Evolutionary conservation across 2,113 vertebrate species (phyloP), one percentile per base, ranked within the genome.

Genomic region (Sinocyclocheilus maitianheensis): DNA sequence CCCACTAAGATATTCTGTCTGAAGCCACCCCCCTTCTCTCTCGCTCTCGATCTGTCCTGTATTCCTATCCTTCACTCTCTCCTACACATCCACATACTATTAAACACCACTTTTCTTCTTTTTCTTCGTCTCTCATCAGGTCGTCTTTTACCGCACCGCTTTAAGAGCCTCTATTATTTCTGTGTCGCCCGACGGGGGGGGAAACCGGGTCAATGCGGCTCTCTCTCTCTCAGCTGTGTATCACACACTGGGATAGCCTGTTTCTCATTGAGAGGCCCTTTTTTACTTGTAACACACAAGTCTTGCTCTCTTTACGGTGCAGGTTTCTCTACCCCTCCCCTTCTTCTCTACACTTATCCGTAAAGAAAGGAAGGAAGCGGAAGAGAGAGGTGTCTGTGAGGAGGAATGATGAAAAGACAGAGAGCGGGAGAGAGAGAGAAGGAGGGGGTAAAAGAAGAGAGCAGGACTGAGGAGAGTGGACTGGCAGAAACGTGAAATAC

Each of bases 401-500:
- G 62, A 87, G 63, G 77, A 89, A 87, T 86, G 89, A 90, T 86
- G 89, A 89, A 87, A 77, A 91, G 65, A 83, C 78, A 90, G 90
- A 90, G 84, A 86, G 87, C 85, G 88, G 86, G 86, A 89, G 86
- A 83, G 81, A 60, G 83, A 84, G 82, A 87, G 89, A 93, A 75
- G 89, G 86, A 87, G 88, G 76, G 69, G 89, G 53, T 18, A 60
- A 62, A 85, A 84, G 81, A 85, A 75, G 83, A 58, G 85, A 86
- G 58, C 63, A 77, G 62, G 91, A 89, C 87, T 89, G 89, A 84
- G 91, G 91, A 89, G 84, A 90, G 91, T 90, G 89, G 85, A 90
- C 89, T 93, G 93, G 92, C 91, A 92, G 85, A 88, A 90, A 88
- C 86, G 88, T 90, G 87, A 90, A 82, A 90, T 91, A 91, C 90